Base-by-base conservation (phyloP, 37 sponge, comb jelly and placozoan species). In the Agelas oroides region DNA sequence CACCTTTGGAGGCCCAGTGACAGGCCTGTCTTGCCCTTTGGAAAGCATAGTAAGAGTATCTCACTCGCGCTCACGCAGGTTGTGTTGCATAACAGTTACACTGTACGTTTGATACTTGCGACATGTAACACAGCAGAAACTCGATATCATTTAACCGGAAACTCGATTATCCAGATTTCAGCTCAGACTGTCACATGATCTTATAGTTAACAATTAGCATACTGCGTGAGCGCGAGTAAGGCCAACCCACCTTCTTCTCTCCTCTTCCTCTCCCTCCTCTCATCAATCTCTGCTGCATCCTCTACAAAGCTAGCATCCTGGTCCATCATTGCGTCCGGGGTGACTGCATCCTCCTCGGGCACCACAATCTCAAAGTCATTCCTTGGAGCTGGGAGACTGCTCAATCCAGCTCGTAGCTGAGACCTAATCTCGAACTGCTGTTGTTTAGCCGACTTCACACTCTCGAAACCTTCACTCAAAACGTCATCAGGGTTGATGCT, bases 331-430 rank as follows among this genome's bases (percentile, higher is more conserved):
- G 69, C 79, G n/a, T 75, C 84, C 23, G 65, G 77, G 1, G 28
- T 82, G 40, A 40, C 23, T n/a, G 16, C 81, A 59, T 84, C 75
- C 24, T 83, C 87, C 30, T 92, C 95, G 61, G 97, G 97, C 2
- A 95, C 61, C 1, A 96, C 99, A 33, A 98, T 96, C 83, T 98
- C 97, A 75, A 96, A 98, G 78, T 98, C 99, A 58, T 98, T 98
- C 79, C 69, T 90, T 0, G 99, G 99, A 56, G 88, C 77, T 17
- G 99, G 99, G 1, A 98, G 94, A 33, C 79, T 79, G 16, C 91
- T 80, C 53, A 98, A 74, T 19, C 97, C 94, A 52, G 76, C 89
- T 62, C 73, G 59, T 32, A 89, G 77, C 53, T 72, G 89, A 28
- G 86, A 78, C 53, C 35, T 38, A 11, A 93, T 73, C 59, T 89